Conservation (phyloP, 2,797 vertebrate genomes). For the Argya squamiceps region DNA sequence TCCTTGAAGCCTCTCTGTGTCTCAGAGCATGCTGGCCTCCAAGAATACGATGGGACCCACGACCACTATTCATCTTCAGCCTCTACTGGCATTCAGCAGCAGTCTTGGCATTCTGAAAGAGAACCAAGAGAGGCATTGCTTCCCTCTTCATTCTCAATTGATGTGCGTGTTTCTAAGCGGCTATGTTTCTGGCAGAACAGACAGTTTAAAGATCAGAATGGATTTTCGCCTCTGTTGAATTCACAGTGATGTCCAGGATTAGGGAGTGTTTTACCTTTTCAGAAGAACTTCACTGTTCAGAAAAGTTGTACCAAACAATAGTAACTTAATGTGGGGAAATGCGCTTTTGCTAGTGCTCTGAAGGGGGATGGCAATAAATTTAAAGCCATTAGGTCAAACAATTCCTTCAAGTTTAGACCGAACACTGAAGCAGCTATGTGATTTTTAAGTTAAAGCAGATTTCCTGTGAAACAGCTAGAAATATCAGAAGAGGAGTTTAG, state of each 20-base stretch:
- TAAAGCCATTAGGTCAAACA: neutral
- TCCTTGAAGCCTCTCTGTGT: neutral
- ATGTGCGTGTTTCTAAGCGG: neutral
- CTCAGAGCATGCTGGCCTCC: neutral
- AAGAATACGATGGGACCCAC: accelerated
- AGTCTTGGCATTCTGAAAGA: neutral
- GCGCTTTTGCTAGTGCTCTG: neutral
- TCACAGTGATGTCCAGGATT: neutral
- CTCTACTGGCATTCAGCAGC: neutral
- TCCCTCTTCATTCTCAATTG: neutral
- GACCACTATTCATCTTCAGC: neutral
- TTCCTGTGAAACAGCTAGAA: neutral
- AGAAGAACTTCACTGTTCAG: neutral
- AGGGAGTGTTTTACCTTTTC: neutral
- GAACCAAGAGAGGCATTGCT: neutral
- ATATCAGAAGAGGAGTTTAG: neutral
- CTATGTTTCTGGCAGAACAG: neutral
- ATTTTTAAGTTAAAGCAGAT: neutral
- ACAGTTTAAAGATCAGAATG: neutral
- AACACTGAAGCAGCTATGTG: neutral
- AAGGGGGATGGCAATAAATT: neutral
- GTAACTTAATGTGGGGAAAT: neutral
- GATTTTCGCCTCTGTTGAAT: neutral
- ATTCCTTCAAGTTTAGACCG: neutral
- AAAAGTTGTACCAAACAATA: neutral